A percentile compares a stretch with the other conserved stretches of the same genome.
phyloP scores from a whole-genome alignment of 2,888 invertebrate genomes.

The Erebia ligea region DNA sequence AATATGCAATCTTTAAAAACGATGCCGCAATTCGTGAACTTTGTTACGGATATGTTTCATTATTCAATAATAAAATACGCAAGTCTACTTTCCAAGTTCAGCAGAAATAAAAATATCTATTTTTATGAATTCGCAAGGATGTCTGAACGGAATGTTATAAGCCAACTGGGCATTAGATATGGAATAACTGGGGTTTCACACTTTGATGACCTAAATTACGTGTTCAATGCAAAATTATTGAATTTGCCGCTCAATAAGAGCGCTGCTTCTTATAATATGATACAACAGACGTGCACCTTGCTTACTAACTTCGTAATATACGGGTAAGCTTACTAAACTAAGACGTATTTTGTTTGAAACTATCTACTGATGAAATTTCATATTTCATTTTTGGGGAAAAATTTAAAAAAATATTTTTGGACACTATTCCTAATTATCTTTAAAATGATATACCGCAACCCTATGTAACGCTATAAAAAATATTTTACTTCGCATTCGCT shows the following conservation, averaged over 20 bases:
- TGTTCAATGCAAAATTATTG: constrained; percentile 54
- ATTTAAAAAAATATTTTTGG: too few relatives aligned
- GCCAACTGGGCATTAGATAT: constrained; percentile 48
- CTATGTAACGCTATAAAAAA: too few relatives aligned
- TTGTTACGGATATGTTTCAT: constrained; percentile 46
- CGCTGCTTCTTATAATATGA: constrained; percentile 52
- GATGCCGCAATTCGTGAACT: constrained; percentile 47
- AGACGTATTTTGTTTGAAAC: too few relatives aligned
- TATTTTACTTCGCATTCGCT: too few relatives aligned
- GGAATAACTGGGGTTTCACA: constrained; percentile 57
- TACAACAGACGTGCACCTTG: constrained; percentile 53
- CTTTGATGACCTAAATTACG: constrained; percentile 62
- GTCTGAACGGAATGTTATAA: constrained; percentile 56
- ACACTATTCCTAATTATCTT: too few relatives aligned
- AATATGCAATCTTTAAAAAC: constrained; percentile 43
- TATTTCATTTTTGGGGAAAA: too few relatives aligned
- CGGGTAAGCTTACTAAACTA: constrained; percentile 52
- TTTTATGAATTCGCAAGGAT: constrained; percentile 55
- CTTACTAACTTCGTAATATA: constrained; percentile 64
- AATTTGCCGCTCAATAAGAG: constrained; percentile 51
- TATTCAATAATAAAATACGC: constrained; percentile 49
- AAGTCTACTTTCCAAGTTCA: constrained; percentile 41
- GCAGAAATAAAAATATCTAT: constrained; percentile 44
- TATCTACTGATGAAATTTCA: too few relatives aligned
- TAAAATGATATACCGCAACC: too few relatives aligned